Evolutionary conservation across 2,797 vertebrate species (phyloP), one percentile per base, ranked within the genome.

Genomic region (Anguilla marmorata): DNA sequence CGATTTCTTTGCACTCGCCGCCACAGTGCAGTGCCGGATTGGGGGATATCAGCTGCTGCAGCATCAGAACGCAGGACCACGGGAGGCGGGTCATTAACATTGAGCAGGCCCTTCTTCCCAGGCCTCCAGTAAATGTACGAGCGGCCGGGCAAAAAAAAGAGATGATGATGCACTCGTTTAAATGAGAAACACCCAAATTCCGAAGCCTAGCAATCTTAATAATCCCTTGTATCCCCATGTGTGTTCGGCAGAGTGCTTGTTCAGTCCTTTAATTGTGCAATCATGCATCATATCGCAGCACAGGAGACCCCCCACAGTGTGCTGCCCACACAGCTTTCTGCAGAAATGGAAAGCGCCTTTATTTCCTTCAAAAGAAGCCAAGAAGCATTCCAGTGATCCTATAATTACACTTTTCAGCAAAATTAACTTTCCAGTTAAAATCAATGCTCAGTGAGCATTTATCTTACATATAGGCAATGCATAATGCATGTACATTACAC

Each of bases 191-290:
- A 50, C 45, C 79, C 19, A 21, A 82, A 82, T 48, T 24, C 19
- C 21, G 37, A 19, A 79, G 7, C 79, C 33, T n/a, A 48, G 19
- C 21, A 24, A 82, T n/a, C 45, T 11, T 14, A 82, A 82, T 50
- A n/a, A 50, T 24, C 79, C 79, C 50, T 21, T n/a, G 6, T 82
- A n/a, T 7, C 33, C 74, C 74, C 79, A n/a, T 27, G 41, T 82
- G 79, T n/a, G 45, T 11, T 82, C 0, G 24, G 79, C 79, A 82
- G 7, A 50, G 41, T 50, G 79, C 79, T 48, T n/a, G 86, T 60
- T 90, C 85, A 90, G 90, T 87, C 41, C 79, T 84, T 90, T 88
- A 90, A 66, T 33, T 76, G 54, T 14, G 8, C 52, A 90, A 82
- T 89, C 58, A 79, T 79, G 89, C 83, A 60, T 87, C 89, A 86